phyloP scores from a whole-genome alignment of 2,888 invertebrate genomes.

The Hoplodrina blanda region DNA sequence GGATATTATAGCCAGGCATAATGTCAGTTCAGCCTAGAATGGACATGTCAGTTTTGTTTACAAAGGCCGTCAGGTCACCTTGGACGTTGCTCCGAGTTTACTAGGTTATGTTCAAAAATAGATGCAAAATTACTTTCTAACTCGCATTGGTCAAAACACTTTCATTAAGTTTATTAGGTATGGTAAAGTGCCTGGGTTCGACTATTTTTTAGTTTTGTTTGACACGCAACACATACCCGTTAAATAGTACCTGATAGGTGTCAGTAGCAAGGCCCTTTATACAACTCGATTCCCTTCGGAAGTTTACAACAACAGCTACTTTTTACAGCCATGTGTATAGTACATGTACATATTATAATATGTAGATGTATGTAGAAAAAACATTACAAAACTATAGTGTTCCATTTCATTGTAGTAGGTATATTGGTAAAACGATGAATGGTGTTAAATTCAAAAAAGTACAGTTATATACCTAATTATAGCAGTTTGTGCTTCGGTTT shows the following conservation, averaged over 20 bases:
- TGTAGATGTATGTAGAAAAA: too few relatives aligned
- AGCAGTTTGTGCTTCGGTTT: too few relatives aligned
- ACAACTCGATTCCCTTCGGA: too few relatives aligned
- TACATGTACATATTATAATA: too few relatives aligned
- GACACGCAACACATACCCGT: neutral
- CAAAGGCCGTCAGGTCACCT: constrained; percentile 20
- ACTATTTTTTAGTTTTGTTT: neutral
- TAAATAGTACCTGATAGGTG: neutral
- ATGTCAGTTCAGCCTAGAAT: constrained; percentile 20
- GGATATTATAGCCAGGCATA: constrained; percentile 25
- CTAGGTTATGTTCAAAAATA: constrained; percentile 28
- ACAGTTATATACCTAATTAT: too few relatives aligned
- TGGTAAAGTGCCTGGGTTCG: neutral
- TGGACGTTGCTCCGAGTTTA: constrained; percentile 4
- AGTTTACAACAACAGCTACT: too few relatives aligned
- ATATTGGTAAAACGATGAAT: too few relatives aligned
- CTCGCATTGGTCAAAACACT: neutral
- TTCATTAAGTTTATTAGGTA: constrained; percentile 1
- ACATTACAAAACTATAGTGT: too few relatives aligned
- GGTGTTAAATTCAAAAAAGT: too few relatives aligned
- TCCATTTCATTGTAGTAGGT: too few relatives aligned
- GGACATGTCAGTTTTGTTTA: constrained; percentile 34
- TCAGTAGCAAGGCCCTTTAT: too few relatives aligned
- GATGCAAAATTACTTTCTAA: constrained; percentile 24
- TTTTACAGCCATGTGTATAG: too few relatives aligned